Evolutionary conservation across 2,888 invertebrate genomes (phyloP), one percentile per base, ranked within the genome.

Genomic region (Pterostichus niger): DNA sequence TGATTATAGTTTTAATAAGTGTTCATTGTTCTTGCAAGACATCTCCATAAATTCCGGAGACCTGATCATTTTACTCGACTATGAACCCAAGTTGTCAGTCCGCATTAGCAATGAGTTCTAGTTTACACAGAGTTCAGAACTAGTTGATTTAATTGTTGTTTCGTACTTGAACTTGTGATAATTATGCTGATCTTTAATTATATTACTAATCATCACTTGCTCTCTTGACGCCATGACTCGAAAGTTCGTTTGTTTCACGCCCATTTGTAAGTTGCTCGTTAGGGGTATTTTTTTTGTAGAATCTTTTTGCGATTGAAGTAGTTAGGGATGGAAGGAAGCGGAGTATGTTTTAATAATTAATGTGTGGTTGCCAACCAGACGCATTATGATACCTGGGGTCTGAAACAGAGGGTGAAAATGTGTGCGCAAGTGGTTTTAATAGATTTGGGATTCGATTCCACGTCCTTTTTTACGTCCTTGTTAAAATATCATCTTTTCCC

Each of bases 131-230:
- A 64, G 64, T 64, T 64, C 64, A 6, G 6, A 64, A 64, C 64
- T 64, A 64, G 64, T 64, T 64, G 35, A 64, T 64, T 40, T 64
- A 64, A 64, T 64, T 64, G 64, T 64, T 64, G 64, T 64, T 40
- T 64, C 24, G 64, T 35, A 64, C 35, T 64, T 64, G 64, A 64
- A 64, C 64, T 40, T 40, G 64, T 13, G 64, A 64, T 64, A 64
- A 64, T 64, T 64, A 64, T 64, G 64, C 64, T 64, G 64, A 64
- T 64, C 64, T 64, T 31, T 64, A 64, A 64, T 35, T 64, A 7
- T 6, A 35, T 40, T 31, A 64, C 35, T 64, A 33, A 64, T 40
- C 40, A 40, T 40, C 40, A 40, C 40, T 40, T 40, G 40, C 40
- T 40, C 9, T 40, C 40, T 1, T 40, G 40, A 40, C 35, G 6